A percentile compares a stretch with the other conserved stretches of the same genome.
Evolutionary conservation across 2,888 invertebrate species (phyloP).

Genomic region (Epinotia nisella): DNA sequence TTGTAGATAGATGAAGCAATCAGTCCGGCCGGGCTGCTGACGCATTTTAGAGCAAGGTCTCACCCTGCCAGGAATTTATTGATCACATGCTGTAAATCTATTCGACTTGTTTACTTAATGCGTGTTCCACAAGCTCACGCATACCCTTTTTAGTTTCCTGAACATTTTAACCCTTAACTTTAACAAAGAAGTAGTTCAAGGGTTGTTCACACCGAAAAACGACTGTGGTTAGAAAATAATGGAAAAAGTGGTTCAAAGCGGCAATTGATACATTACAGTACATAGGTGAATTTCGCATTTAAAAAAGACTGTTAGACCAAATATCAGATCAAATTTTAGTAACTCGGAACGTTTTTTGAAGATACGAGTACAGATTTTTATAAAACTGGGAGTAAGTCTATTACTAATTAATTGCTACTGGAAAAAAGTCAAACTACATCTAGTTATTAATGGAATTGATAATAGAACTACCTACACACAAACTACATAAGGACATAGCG

Average conservation of each 20-base stretch:
- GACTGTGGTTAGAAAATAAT: background rate
- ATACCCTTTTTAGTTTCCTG: slow-evolving; percentile 19
- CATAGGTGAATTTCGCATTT: too few species aligned
- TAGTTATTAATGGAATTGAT: too few species aligned
- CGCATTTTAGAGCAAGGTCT: slow-evolving; percentile 67
- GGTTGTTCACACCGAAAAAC: background rate
- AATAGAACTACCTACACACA: too few species aligned
- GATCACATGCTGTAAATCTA: slow-evolving; percentile 76
- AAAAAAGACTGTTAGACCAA: too few species aligned
- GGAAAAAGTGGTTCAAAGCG: too few species aligned
- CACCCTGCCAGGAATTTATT: slow-evolving; percentile 72
- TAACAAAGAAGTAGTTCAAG: background rate
- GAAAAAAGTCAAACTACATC: too few species aligned
- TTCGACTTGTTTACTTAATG: slow-evolving; percentile 67
- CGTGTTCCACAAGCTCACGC: slow-evolving; percentile 47
- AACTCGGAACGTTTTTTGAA: too few species aligned
- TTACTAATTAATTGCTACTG: too few species aligned
- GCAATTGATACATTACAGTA: too few species aligned
- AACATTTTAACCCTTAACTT: background rate
- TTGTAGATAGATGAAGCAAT: slow-evolving; percentile 79
- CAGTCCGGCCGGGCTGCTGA: slow-evolving; percentile 74
- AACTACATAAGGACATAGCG: slow-evolving; percentile 30
- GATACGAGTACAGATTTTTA: too few species aligned
- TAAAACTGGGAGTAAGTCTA: too few species aligned
- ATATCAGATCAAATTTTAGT: too few species aligned